Evolutionary conservation across 2,113 vertebrate genomes (phyloP).

Genomic region (zebrafish (Danio rerio)): DNA sequence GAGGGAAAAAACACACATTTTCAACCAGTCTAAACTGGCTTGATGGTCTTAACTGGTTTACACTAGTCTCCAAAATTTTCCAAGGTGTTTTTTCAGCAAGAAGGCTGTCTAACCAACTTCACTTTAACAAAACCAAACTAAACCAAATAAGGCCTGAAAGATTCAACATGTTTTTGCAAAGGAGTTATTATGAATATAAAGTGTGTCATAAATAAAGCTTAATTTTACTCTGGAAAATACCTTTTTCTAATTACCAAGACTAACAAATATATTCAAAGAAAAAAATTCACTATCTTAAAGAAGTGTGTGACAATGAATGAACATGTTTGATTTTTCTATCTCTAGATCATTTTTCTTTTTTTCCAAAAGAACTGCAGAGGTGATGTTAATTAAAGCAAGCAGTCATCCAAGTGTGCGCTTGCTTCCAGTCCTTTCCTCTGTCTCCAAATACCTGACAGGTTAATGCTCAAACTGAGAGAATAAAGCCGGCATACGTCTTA

Average conservation of each 20-base stretch:
- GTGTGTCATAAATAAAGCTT: neutral
- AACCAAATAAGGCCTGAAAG: neutral
- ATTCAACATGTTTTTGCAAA: neutral
- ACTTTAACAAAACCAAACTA: neutral
- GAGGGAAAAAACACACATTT: neutral
- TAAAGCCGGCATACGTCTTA: neutral
- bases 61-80: neutral
- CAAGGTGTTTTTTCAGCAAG: neutral
- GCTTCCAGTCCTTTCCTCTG: neutral
- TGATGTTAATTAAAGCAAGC: slow-evolving; percentile 9
- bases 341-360: neutral
- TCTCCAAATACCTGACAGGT: neutral
- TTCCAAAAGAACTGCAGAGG: neutral
- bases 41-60: neutral
- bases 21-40: too few relatives aligned
- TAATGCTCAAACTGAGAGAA: slow-evolving; percentile 16
- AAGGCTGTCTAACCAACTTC: too few relatives aligned
- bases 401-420: neutral
- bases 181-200: neutral
- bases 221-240: neutral
- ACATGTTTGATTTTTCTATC: too few relatives aligned
- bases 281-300: neutral
- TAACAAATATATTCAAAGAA: neutral
- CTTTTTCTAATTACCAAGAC: neutral
- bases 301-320: too few relatives aligned